Base-by-base conservation (phyloP, 2,797 vertebrate genomes). In the Clarias platycephalus region DNA sequence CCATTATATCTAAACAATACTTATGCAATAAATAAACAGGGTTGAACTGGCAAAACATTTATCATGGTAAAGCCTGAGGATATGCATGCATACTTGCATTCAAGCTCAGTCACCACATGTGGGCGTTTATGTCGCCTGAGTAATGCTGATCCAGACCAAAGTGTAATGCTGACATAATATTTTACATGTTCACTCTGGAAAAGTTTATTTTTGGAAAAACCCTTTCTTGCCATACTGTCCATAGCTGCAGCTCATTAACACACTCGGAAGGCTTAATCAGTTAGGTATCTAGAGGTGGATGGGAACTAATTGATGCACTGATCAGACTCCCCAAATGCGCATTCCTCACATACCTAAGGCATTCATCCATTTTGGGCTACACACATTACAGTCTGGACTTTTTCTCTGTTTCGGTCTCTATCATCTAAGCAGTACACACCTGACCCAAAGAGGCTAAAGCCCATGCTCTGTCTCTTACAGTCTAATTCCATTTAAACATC, bases 311-410 rank as follows among this genome's bases (percentile, higher is more conserved):
- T 92, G 90, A 93, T 90, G 91, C 91, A 90, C 86, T 91, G 92
- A 95, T 94, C 90, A 88, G 86, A 88, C 91, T 87, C 89, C 68
- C 84, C 92, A 92, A 89, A 90, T 90, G 80, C 90, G 91, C 93
- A 94, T 95, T 94, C 94, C 92, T 88, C 62, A 82, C 92, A 94
- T 95, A 89, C 91, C 90, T 92, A 85, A 82, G 78, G 90, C 92
- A 92, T 90, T 92, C 92, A 92, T 94, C 91, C 91, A 92, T 93
- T 93, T 66, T 89, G 86, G 1, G 85, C 91, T 93, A 93, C 90
- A 92, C 93, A 91, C 90, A 89, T 92, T 91, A 90, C 64, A 82
- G 81, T 86, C 88, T 66, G 20, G 26, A 53, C 57, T 71, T 44
- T 84, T 60, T 57, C 71, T 76, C 49, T 67, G 26, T 78, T 62